phyloP scores from a whole-genome alignment of 1,140 invertebrate genomes.

The Drosophila tani region DNA sequence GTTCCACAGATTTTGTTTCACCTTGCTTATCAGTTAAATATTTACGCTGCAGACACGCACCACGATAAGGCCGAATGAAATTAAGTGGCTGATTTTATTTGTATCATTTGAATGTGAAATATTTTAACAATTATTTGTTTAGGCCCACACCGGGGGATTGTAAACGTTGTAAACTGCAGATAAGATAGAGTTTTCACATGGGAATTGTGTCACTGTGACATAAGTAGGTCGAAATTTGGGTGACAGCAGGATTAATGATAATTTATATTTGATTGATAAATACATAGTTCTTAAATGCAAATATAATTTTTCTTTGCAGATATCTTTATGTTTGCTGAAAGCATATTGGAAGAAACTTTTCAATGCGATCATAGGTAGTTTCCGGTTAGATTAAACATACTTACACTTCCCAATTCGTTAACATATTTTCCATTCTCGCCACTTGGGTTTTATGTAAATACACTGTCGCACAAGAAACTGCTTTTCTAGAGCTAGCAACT shows the following conservation, averaged over 20 bases:
- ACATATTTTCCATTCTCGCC: constrained; percentile 2
- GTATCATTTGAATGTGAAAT: constrained; percentile 17
- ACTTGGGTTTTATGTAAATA: constrained; percentile 53
- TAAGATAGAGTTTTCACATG: constrained; percentile 21
- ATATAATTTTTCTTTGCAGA: constrained; percentile 44
- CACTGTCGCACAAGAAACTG: constrained; percentile 35
- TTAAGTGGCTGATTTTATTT: constrained; percentile 7
- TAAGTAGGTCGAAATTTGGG: constrained; percentile 19
- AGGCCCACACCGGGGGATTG: constrained; percentile 9
- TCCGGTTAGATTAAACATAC: constrained; percentile 37
- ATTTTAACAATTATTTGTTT: constrained; percentile 23
- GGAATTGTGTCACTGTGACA: constrained; percentile 33
- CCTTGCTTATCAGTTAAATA: constrained; percentile 43
- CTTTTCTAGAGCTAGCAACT: constrained; percentile 31
- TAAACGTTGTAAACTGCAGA: constrained; percentile 25
- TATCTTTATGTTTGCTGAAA: constrained; percentile 38
- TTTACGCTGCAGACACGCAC: constrained; percentile 35
- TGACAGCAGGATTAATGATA: background rate
- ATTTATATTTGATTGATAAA: constrained; percentile 26
- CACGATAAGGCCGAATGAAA: constrained; percentile 25
- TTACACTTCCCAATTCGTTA: constrained; percentile 6
- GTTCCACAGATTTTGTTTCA: constrained; percentile 30
- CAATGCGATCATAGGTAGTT: background rate
- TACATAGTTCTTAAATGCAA: constrained; percentile 5
- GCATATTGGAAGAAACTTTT: constrained; percentile 57